These are phyloP conservation scores for Pemphigus obesinymphae DNA, from an alignment of 1,140 invertebrate species.

Conservation along the genomic window DNA sequence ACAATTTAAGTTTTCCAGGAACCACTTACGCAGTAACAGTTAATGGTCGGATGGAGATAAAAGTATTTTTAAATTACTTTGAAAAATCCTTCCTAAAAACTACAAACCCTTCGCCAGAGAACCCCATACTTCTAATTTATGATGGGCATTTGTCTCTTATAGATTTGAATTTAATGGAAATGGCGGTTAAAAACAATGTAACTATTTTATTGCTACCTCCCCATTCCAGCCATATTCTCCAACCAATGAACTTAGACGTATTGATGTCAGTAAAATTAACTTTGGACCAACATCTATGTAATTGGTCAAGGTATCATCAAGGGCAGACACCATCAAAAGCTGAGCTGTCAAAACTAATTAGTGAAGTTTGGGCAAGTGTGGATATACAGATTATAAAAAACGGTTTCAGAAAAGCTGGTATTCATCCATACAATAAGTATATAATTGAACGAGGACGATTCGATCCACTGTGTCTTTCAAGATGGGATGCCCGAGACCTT, in stretches of 20 bases:
- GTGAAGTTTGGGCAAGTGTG: slow-evolving; percentile 11
- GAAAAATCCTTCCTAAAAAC: slow-evolving; percentile 38
- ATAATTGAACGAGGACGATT: neutral
- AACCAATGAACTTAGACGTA: slow-evolving; percentile 43
- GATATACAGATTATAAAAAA: neutral
- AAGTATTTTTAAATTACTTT: slow-evolving; percentile 48
- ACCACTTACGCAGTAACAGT: slow-evolving; percentile 48
- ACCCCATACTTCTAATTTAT: slow-evolving; percentile 40
- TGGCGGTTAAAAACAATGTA: slow-evolving; percentile 33
- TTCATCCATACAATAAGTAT: neutral
- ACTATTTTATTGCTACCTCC: slow-evolving; percentile 44
- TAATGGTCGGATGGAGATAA: slow-evolving; percentile 49
- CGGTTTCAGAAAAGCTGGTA: slow-evolving; percentile 26
- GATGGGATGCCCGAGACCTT: too few species aligned
- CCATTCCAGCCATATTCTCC: slow-evolving; percentile 44
- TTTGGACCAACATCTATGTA: slow-evolving; percentile 44
- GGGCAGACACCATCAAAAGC: slow-evolving; percentile 3
- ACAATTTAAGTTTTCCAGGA: slow-evolving; percentile 45
- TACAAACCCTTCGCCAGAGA: neutral
- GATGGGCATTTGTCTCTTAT: slow-evolving; percentile 37
- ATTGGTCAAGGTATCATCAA: slow-evolving; percentile 37
- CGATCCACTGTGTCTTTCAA: neutral
- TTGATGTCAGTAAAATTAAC: slow-evolving; percentile 43
- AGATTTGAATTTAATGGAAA: neutral
- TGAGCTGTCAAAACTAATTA: neutral